A percentile compares a stretch with the other conserved stretches of the same genome.
phyloP scores from a whole-genome alignment of 53 echinoderm and acorn worm genomes.

The Echinarachnius parma region DNA sequence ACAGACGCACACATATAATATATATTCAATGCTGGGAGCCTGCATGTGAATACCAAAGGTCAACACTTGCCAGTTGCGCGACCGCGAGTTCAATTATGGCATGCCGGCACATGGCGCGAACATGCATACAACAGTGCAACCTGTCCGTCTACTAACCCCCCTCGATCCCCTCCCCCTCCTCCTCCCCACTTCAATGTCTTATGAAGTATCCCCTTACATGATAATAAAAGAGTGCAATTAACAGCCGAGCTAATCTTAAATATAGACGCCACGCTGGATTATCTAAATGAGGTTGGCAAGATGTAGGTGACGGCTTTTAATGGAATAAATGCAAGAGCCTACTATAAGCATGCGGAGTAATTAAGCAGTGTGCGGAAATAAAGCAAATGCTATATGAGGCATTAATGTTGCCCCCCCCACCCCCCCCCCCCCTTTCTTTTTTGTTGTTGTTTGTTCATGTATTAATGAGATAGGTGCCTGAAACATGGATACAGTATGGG shows the following conservation, averaged over 20 bases:
- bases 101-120: slow-evolving; percentile 6
- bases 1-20: slow-evolving; percentile 13
- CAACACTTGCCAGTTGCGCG: slow-evolving; percentile 1
- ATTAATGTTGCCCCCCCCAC: too few relatives aligned
- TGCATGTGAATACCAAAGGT: slow-evolving; percentile 36
- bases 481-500: too few relatives aligned
- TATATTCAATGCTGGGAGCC: neutral
- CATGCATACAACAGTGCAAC: too few relatives aligned
- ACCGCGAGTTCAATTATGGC: slow-evolving; percentile 31
- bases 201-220: slow-evolving; percentile 17
- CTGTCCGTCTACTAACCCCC: too few relatives aligned
- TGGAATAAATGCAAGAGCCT: slow-evolving; percentile 38
- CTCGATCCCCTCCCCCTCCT: too few relatives aligned
- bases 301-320: slow-evolving; percentile 19
- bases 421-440: too few relatives aligned
- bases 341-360: too few relatives aligned
- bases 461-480: too few relatives aligned
- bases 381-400: too few relatives aligned
- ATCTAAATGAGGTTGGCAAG: slow-evolving; percentile 5
- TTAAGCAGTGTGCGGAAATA: neutral
- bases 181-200: slow-evolving; percentile 22
- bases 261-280: slow-evolving; percentile 3
- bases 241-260: too few relatives aligned
- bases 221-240: slow-evolving; percentile 8
- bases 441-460: too few relatives aligned